phyloP scores from a whole-genome alignment of 2,888 invertebrate genomes.

The Leucophenga maculata region DNA sequence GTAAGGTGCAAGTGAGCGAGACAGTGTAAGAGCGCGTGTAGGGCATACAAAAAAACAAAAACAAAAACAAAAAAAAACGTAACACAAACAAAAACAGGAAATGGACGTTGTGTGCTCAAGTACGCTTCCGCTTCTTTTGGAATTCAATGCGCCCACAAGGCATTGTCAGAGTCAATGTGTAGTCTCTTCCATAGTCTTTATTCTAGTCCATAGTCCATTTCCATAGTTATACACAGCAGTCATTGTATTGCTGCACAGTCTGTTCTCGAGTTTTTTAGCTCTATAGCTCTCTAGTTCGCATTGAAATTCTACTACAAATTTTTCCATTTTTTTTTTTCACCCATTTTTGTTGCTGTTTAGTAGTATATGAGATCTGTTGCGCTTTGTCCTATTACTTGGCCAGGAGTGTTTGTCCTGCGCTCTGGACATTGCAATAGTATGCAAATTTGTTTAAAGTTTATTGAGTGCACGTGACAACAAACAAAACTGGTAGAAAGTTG shows the following conservation, averaged over 20 bases:
- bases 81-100: constrained; percentile 63
- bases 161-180: not conserved
- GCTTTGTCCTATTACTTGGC: not conserved
- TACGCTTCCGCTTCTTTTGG: constrained; percentile 59
- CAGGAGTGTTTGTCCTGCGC: constrained; percentile 25
- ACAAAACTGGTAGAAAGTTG: constrained; percentile 62
- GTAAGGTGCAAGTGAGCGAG: constrained; percentile 19
- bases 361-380: constrained; percentile 26
- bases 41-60: not conserved
- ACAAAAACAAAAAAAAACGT: constrained; percentile 9
- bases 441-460: constrained; percentile 67
- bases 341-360: constrained; percentile 22
- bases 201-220: not conserved
- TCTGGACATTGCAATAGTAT: constrained; percentile 41
- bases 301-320: not conserved
- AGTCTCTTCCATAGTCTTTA: not conserved
- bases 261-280: no score
- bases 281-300: constrained; percentile 8
- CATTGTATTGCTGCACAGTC: not conserved
- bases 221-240: not conserved
- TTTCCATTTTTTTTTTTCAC: not conserved
- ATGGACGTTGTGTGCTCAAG: constrained; percentile 62
- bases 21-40: not conserved
- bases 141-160: constrained; percentile 51
- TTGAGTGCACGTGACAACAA: constrained; percentile 65